Evolutionary conservation across 2,113 vertebrate species (phyloP).

Genomic region (Acanthochromis polyacanthus): DNA sequence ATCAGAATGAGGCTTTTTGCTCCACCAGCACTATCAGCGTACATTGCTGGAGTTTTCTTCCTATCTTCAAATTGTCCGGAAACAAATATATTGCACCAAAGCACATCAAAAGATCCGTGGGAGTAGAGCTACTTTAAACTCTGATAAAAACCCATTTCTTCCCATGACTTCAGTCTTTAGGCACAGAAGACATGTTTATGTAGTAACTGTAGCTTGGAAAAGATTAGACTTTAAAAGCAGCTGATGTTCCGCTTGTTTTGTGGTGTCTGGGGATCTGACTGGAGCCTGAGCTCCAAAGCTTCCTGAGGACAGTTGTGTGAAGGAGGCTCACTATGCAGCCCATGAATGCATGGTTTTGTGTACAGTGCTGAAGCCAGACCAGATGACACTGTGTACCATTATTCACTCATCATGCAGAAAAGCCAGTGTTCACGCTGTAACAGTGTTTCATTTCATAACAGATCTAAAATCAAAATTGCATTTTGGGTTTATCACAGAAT

Average conservation of each 20-base stretch:
- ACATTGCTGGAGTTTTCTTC: constrained; percentile 17
- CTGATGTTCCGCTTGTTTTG: constrained; percentile 68
- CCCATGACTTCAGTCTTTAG: constrained; percentile 79
- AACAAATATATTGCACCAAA: constrained; percentile 46
- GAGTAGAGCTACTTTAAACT: constrained; percentile 58
- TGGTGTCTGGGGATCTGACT: constrained; percentile 54
- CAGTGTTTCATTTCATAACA: constrained; percentile 23
- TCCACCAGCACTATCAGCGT: neutral
- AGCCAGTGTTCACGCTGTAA: constrained; percentile 10
- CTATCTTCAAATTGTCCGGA: constrained; percentile 40
- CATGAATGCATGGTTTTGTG: constrained; percentile 64
- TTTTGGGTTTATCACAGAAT: constrained; percentile 33
- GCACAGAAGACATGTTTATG: constrained; percentile 73
- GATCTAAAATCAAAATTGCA: neutral
- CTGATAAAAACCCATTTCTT: constrained; percentile 72
- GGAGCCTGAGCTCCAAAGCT: constrained; percentile 35
- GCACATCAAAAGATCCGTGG: constrained; percentile 68
- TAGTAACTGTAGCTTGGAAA: constrained; percentile 73
- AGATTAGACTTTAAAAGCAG: constrained; percentile 72
- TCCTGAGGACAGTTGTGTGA: constrained; percentile 65
- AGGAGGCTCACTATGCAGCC: constrained; percentile 46
- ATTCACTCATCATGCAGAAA: constrained; percentile 31
- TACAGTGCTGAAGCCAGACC: constrained; percentile 18
- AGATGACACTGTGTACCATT: constrained; percentile 42
- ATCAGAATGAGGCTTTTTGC: constrained; percentile 14